A percentile compares a stretch with the other conserved stretches of the same genome.
Conservation (phyloP, 2,113 vertebrate genomes). For the Pomatorhinus ruficollis region DNA sequence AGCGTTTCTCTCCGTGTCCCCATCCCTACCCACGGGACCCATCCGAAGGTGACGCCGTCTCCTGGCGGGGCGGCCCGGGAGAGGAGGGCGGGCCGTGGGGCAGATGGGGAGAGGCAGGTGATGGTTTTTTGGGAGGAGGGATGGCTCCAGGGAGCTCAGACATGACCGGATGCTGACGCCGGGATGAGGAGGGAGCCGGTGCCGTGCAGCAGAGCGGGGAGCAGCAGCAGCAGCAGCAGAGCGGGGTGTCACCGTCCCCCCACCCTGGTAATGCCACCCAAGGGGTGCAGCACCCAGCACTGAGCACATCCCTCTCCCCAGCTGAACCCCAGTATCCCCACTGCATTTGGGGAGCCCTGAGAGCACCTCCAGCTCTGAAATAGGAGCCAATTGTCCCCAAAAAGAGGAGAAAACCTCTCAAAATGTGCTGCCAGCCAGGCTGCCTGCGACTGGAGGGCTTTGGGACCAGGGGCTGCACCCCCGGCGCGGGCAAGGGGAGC, state of each 20-base stretch:
- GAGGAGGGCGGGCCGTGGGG: not conserved
- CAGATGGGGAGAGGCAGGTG: not conserved
- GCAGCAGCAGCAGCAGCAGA: not conserved
- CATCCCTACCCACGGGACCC: not conserved
- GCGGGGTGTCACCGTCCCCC: not conserved
- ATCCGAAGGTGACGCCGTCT: not conserved
- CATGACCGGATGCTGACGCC: fast-evolving
- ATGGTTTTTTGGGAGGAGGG: not conserved
- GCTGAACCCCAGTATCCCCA: not conserved
- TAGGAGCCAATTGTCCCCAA: not conserved
- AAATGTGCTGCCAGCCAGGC: not conserved
- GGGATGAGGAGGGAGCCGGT: not conserved
- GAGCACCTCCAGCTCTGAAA: not conserved
- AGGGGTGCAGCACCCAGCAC: slow-evolving; percentile 2
- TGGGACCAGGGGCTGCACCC: not conserved
- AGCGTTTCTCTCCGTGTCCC: fast-evolving
- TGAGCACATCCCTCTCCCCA: not conserved
- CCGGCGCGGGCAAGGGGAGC: not conserved
- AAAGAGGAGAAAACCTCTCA: not conserved
- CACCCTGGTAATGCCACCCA: not conserved
- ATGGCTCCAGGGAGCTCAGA: not conserved
- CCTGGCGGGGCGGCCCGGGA: not conserved
- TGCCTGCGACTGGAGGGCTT: not conserved
- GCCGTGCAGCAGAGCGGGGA: not conserved
- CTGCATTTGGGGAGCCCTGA: fast-evolving